These are phyloP conservation scores for Orchesella flavescens DNA, from an alignment of 2,888 invertebrate species.

Conservation along the genomic window DNA sequence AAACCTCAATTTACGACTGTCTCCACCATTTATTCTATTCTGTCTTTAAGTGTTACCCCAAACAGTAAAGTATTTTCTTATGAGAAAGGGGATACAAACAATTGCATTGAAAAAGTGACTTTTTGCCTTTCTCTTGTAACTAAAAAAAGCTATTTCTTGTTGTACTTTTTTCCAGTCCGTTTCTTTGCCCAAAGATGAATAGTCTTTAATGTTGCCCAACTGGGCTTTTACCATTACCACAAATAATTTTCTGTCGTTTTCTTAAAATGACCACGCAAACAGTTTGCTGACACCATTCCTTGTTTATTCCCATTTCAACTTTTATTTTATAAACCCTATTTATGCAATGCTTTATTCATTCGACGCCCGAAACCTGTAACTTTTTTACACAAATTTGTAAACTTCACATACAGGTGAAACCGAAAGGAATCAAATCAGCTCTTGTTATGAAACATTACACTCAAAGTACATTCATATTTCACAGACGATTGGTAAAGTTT, in stretches of 20 bases:
- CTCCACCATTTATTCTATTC: constrained; percentile 50
- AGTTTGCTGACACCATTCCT: constrained; percentile 34
- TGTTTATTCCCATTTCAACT: constrained; percentile 6
- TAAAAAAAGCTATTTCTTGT: constrained; percentile 38
- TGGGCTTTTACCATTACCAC: constrained; percentile 40
- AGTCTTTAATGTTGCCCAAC: constrained; percentile 32
- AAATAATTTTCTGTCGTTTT: constrained; percentile 33
- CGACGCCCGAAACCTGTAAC: neutral
- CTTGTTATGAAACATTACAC: too few relatives aligned
- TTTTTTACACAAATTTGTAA: too few relatives aligned
- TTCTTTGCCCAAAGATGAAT: neutral
- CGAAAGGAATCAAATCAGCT: too few relatives aligned
- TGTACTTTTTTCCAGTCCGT: neutral
- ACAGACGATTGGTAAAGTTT: too few relatives aligned
- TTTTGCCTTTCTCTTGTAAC: neutral
- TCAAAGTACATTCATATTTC: too few relatives aligned
- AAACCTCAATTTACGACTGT: constrained; percentile 59
- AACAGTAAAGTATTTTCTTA: neutral
- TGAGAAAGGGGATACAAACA: neutral
- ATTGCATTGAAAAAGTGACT: neutral
- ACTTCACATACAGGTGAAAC: too few relatives aligned
- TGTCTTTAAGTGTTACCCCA: neutral
- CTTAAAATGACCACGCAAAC: constrained; percentile 12
- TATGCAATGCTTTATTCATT: neutral
- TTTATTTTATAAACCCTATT: neutral